Evolutionary conservation across 2,797 vertebrate genomes (phyloP), one percentile per base, ranked within the genome.

Genomic region (Cephalopachus bancanus): DNA sequence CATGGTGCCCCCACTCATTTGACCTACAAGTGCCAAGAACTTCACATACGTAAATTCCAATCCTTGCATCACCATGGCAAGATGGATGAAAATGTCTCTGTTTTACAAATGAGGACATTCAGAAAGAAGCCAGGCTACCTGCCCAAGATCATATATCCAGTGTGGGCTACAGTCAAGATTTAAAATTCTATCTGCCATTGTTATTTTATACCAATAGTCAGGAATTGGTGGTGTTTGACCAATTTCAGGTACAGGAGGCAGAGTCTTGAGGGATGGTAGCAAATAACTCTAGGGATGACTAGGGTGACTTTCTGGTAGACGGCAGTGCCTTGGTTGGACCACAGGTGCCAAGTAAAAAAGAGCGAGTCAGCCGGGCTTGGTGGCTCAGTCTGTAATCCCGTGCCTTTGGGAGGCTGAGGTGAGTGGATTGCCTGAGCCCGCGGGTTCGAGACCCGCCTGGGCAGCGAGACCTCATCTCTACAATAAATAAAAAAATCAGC

Each of bases 191-290:
- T 51, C 51, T 51, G 15, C 28, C 6, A 1, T 17, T 22, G 49
- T 24, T 76, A 5, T 65, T 53, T 55, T 37, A 64, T 9, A 10
- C 7, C 0, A 0, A 5, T 59, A 19, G 15, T 65, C 10, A 53
- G 44, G 59, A 49, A 26, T 5, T 49, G 17, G 72, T 17, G 15
- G 24, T 15, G 17, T 30, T 28, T 64, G n/a, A 65, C 10, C 60
- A 80, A 55, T 22, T 67, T 71, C 44, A 80, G 64, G 55, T 17
- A 12, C 1, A 30, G 78, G 65, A 83, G 37, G 55, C 65, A 60
- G 57, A 24, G 44, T 33, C 30, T 57, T 51, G 20, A n/a, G 69
- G 65, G 80, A 3, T 30, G 9, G 7, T 15, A 44, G 44, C 44
- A 44, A 44, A 44, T 44, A 30, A 44, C 76, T 30, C n/a, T 30